Evolutionary conservation across 2,113 vertebrate species (phyloP).

Genomic region (Chloropsis cyanopogon): DNA sequence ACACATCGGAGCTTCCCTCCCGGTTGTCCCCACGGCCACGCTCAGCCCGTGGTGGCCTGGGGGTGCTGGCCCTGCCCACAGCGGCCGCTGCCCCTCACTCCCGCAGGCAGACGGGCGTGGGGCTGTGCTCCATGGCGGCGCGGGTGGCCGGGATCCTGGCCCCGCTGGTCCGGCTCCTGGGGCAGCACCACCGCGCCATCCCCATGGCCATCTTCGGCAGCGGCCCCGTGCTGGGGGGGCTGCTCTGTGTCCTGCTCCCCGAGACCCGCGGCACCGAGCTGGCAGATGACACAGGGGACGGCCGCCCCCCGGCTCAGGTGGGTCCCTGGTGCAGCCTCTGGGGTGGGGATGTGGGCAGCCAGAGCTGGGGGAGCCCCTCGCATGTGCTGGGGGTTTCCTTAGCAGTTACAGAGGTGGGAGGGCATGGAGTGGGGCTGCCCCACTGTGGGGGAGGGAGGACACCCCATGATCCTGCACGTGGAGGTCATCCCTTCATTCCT

Average conservation of each 20-base stretch:
- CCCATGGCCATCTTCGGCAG: constrained; percentile 65
- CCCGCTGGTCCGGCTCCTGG: not conserved
- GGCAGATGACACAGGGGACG: constrained; percentile 34
- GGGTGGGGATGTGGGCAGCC: not conserved
- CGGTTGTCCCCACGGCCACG: fast-evolving
- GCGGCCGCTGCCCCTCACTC: fast-evolving
- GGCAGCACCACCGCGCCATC: not conserved
- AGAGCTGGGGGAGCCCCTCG: fast-evolving
- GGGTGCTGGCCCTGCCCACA: not conserved
- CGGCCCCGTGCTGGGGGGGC: constrained; percentile 60
- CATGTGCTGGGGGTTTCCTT: not conserved
- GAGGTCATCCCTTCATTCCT: not conserved
- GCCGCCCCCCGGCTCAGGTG: not conserved
- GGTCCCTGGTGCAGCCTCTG: not conserved
- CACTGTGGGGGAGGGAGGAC: not conserved
- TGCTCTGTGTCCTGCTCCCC: constrained; percentile 79
- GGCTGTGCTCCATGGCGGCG: not conserved
- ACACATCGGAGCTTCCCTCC: fast-evolving
- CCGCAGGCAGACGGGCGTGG: not conserved
- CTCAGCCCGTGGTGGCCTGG: not conserved
- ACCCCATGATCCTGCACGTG: not conserved
- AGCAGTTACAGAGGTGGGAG: not conserved
- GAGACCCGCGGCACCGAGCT: constrained; percentile 78
- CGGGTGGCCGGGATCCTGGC: not conserved
- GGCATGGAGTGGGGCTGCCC: not conserved